Conservation (phyloP, 1,140 invertebrate genomes). For the Dendroctonus valens region DNA sequence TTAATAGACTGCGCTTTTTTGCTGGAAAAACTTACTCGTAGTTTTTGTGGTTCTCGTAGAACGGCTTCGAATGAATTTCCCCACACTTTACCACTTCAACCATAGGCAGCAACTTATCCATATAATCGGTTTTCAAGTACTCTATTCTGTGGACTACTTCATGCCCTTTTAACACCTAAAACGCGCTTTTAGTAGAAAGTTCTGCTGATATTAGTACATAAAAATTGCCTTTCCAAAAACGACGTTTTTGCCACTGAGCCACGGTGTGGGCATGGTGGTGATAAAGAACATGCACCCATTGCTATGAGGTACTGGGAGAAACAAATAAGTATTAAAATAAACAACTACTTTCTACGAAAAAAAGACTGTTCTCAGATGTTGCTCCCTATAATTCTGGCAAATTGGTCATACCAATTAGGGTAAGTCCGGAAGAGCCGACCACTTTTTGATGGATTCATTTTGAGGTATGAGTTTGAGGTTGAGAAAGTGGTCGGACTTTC, state of each 20-base stretch:
- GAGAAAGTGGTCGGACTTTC: no score
- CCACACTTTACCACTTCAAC: constrained; percentile 69
- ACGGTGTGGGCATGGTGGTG: constrained; percentile 81
- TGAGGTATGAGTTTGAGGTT: no score
- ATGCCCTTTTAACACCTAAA: constrained; percentile 74
- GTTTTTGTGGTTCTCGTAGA: constrained; percentile 66
- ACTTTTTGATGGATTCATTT: no score
- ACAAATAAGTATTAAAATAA: not conserved
- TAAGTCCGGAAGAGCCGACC: no score
- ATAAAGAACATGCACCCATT: constrained; percentile 97
- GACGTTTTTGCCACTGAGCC: constrained; percentile 90
- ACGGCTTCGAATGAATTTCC: constrained; percentile 59
- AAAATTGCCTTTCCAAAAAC: constrained; percentile 82
- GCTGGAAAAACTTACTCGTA: constrained; percentile 60
- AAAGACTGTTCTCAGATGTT: no score
- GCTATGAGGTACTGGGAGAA: constrained; percentile 59
- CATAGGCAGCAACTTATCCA: constrained; percentile 66
- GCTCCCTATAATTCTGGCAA: no score
- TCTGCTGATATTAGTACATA: not conserved
- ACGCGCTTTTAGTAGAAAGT: constrained; percentile 18
- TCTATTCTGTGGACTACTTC: constrained; percentile 84
- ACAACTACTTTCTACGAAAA: no score
- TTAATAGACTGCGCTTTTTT: not conserved
- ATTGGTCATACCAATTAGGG: no score
- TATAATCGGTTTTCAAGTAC: constrained; percentile 70